Percentiles rank a stretch among this genome's conserved stretches.
phyloP scores from a whole-genome alignment of 37 sponge, comb jelly and placozoan genomes.

The Crambe crambe region DNA sequence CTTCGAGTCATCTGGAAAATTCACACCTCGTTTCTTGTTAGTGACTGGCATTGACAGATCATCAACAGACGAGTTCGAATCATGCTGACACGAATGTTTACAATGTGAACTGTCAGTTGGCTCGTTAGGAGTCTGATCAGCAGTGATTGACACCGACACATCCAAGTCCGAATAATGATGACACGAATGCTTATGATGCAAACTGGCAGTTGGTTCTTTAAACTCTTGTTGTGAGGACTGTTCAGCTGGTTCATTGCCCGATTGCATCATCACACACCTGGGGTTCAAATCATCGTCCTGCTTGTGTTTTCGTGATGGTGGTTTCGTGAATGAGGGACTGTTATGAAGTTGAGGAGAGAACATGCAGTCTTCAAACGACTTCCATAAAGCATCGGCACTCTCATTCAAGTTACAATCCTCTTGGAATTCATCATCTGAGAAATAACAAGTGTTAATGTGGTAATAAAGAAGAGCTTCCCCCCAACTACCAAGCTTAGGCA shows the following conservation, averaged over 20 bases:
- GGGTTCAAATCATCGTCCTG: neutral
- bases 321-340: neutral
- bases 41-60: neutral
- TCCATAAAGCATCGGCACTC: neutral
- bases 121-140: neutral
- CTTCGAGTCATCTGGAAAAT: conserved; percentile 28
- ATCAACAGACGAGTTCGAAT: neutral
- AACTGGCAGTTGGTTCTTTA: neutral
- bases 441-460: too few relatives aligned
- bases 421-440: too few relatives aligned
- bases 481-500: too few relatives aligned
- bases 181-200: too few relatives aligned
- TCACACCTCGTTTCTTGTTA: conserved; percentile 8
- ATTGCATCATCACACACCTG: neutral
- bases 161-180: neutral
- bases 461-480: too few relatives aligned
- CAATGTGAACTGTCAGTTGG: neutral
- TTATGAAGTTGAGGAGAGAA: neutral
- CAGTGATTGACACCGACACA: neutral
- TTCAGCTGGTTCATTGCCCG: neutral
- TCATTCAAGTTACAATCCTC: too few relatives aligned
- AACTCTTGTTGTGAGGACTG: neutral
- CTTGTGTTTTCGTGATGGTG: neutral
- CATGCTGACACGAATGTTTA: neutral
- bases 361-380: neutral